phyloP scores from a whole-genome alignment of 2,888 invertebrate species.

The Mesorhabditis spiculigera region DNA sequence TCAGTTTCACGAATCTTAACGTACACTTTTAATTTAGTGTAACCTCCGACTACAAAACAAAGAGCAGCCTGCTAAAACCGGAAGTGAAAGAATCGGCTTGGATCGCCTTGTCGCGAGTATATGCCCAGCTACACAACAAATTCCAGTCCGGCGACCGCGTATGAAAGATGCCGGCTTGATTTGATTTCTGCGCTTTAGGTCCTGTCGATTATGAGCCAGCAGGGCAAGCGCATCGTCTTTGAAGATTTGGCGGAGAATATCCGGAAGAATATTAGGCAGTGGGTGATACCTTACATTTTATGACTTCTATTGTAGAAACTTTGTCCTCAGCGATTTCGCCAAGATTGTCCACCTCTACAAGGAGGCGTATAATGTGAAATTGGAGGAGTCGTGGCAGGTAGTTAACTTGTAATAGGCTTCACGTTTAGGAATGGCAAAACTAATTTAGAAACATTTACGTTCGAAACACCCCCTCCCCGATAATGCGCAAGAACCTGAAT shows the following conservation, averaged over 20 bases:
- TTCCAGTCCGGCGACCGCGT: constrained; percentile 16
- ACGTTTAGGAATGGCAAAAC: too few relatives aligned
- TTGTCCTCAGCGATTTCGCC: constrained; percentile 11
- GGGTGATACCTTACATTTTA: not conserved
- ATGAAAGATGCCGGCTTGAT: not conserved
- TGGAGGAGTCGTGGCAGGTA: constrained; percentile 12
- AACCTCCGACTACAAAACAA: not conserved
- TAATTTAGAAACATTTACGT: not conserved
- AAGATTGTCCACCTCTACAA: constrained; percentile 13
- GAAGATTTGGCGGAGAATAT: constrained; percentile 14
- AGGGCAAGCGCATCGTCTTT: constrained; percentile 12
- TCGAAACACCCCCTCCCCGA: not conserved
- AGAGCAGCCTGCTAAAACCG: not conserved
- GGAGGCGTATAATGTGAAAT: constrained; percentile 10
- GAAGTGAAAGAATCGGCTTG: not conserved
- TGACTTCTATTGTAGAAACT: constrained; percentile 9
- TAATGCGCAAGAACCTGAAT: too few relatives aligned
- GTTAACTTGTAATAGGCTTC: not conserved
- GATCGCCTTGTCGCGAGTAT: not conserved
- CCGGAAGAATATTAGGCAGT: constrained; percentile 11
- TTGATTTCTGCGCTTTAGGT: constrained; percentile 9
- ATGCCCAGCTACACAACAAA: not conserved
- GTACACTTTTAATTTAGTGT: constrained; percentile 1
- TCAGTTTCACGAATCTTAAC: not conserved
- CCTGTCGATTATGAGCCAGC: constrained; percentile 11